Conservation (phyloP, 2,888 invertebrate species). For the Coleophora flavipennella region DNA sequence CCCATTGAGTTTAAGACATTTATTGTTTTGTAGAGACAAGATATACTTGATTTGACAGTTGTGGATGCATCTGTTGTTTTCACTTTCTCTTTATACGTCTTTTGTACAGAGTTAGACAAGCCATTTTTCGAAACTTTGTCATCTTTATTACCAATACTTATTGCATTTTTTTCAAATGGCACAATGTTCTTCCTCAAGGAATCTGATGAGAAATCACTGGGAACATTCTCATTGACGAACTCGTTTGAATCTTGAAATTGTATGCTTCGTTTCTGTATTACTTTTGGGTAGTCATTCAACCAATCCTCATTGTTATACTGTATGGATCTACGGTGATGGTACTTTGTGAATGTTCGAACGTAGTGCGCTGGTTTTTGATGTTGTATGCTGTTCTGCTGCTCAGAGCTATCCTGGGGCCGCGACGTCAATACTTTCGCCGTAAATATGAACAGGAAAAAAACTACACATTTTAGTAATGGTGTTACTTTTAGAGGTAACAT, state of each 20-base stretch:
- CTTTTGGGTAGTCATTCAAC: slow-evolving; percentile 32
- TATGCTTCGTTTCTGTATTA: slow-evolving; percentile 43
- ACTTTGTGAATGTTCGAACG: slow-evolving; percentile 63
- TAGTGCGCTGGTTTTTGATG: slow-evolving; percentile 51
- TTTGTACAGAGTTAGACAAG: slow-evolving; percentile 27
- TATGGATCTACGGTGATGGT: slow-evolving; percentile 58
- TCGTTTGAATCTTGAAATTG: slow-evolving; percentile 39
- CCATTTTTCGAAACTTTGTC: slow-evolving; percentile 30
- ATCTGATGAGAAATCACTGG: slow-evolving; percentile 26
- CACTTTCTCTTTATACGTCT: slow-evolving; percentile 38
- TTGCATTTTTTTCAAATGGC: slow-evolving; percentile 32
- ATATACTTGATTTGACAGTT: slow-evolving; percentile 38
- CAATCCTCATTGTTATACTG: slow-evolving; percentile 51
- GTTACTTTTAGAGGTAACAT: slow-evolving; percentile 50
- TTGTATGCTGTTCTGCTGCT: slow-evolving; percentile 47
- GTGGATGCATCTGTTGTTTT: slow-evolving; percentile 33
- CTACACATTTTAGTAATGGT: slow-evolving; percentile 58
- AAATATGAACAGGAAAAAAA: slow-evolving; percentile 60
- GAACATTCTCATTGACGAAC: slow-evolving; percentile 20
- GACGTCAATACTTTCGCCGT: slow-evolving; percentile 63
- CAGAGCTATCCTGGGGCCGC: slow-evolving; percentile 51
- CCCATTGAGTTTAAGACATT: slow-evolving; percentile 27
- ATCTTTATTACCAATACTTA: slow-evolving; percentile 29
- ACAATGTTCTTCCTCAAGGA: slow-evolving; percentile 20
- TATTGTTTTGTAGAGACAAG: slow-evolving; percentile 54